Conservation (phyloP, 2,113 vertebrate species). For the Hippopotamus amphibius region DNA sequence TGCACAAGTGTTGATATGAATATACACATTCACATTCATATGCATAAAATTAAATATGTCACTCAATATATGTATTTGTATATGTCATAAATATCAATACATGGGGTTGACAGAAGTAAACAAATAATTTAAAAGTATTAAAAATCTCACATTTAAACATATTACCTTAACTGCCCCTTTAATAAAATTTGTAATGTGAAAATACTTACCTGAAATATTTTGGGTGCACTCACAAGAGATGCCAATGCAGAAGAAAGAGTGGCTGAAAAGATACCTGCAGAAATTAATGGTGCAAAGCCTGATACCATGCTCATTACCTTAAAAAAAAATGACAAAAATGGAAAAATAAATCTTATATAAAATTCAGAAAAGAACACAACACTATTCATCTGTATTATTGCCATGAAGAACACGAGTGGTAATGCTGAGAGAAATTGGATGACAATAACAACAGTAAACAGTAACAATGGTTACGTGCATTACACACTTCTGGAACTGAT, state of each 20-base stretch:
- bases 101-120: neutral
- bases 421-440: neutral
- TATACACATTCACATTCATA: neutral
- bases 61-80: neutral
- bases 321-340: neutral
- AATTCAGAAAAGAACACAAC: neutral
- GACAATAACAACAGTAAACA: neutral
- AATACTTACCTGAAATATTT: slow-evolving; percentile 96
- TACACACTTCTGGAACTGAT: slow-evolving; percentile 45
- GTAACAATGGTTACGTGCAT: neutral
- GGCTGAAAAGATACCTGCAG: slow-evolving; percentile 98
- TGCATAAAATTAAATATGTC: neutral
- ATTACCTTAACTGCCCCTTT: neutral
- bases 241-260: slow-evolving; percentile 98
- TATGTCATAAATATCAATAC: neutral
- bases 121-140: slow-evolving; percentile 44
- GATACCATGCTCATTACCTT: slow-evolving; percentile 98
- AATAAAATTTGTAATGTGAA: neutral
- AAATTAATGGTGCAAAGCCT: slow-evolving; percentile 96
- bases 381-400: neutral
- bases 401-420: neutral
- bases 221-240: slow-evolving; percentile 98
- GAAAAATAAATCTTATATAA: neutral
- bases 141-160: neutral
- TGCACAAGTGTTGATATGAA: neutral